These are phyloP conservation scores for Pongo pygmaeus DNA, from an alignment of 2,113 vertebrate genomes.

Conservation along the genomic window DNA sequence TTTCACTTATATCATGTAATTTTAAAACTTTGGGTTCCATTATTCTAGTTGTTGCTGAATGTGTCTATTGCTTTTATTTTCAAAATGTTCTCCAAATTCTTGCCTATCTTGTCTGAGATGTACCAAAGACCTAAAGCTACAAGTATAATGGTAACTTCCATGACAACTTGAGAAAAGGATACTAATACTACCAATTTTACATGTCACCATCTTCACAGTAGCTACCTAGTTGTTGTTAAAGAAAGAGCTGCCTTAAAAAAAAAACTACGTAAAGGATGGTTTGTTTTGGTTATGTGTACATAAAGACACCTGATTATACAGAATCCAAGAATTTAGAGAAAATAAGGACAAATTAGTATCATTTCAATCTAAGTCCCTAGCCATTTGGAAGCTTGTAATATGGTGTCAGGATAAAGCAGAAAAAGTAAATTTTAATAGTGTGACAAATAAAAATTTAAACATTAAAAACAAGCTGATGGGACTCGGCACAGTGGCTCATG, in stretches of 20 bases:
- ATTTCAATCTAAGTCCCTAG: conserved; percentile 7
- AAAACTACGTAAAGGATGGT: neutral
- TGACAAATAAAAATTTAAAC: neutral
- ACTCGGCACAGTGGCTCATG: too few relatives aligned
- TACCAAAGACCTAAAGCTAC: neutral
- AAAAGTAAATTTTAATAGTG: neutral
- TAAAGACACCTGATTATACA: neutral
- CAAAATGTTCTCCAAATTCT: neutral
- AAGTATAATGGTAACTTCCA: neutral
- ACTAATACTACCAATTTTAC: neutral
- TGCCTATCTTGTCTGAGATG: neutral
- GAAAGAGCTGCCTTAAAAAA: neutral
- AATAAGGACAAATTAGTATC: conserved; percentile 1
- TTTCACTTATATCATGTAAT: neutral
- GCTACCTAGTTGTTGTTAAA: neutral
- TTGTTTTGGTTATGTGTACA: neutral
- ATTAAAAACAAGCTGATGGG: neutral
- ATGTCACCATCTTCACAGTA: neutral
- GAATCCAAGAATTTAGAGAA: conserved; percentile 38
- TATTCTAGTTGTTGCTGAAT: neutral
- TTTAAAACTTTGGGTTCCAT: conserved; percentile 5
- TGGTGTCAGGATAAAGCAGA: neutral
- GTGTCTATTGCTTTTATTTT: conserved; percentile 1
- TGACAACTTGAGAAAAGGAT: neutral
- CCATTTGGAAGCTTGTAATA: conserved; percentile 15